Evolutionary conservation across 2,888 invertebrate species (phyloP).

Genomic region (Acanthosepion esculentum): DNA sequence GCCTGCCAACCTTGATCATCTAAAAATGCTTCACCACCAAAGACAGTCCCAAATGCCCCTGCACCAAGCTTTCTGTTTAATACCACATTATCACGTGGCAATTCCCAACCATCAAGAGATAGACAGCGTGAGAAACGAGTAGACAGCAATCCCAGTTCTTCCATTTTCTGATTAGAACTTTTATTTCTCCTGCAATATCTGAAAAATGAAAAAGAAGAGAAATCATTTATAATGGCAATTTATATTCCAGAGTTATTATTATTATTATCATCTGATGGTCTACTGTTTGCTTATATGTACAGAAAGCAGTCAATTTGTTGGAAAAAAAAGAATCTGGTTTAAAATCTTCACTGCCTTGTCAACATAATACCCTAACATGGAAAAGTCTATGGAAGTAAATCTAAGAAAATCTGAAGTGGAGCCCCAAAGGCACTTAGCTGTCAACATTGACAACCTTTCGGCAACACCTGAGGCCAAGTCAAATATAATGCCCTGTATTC

Average conservation of each 20-base stretch:
- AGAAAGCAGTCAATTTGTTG: no score
- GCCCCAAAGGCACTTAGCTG: no score
- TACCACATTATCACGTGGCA: conserved; percentile 87
- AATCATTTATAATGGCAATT: background rate
- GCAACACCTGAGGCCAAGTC: no score
- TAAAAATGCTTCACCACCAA: conserved; percentile 89
- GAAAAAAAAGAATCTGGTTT: no score
- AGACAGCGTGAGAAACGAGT: conserved; percentile 76
- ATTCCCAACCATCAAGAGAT: conserved; percentile 89
- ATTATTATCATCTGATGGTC: background rate
- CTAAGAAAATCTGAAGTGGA: no score
- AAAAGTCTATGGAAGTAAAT: no score
- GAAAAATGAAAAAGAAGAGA: background rate
- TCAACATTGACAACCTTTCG: no score
- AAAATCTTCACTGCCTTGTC: no score
- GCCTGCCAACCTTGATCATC: conserved; percentile 82
- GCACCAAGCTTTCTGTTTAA: conserved; percentile 79
- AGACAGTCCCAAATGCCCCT: conserved; percentile 94
- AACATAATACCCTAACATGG: no score
- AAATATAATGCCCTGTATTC: no score
- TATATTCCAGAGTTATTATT: background rate
- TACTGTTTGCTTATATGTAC: no score
- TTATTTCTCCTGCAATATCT: conserved; percentile 81
- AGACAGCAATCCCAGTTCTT: conserved; percentile 80
- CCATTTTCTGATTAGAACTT: conserved; percentile 82